Evolutionary conservation across 2,797 vertebrate species (phyloP).

Genomic region (Amniataba percoides): DNA sequence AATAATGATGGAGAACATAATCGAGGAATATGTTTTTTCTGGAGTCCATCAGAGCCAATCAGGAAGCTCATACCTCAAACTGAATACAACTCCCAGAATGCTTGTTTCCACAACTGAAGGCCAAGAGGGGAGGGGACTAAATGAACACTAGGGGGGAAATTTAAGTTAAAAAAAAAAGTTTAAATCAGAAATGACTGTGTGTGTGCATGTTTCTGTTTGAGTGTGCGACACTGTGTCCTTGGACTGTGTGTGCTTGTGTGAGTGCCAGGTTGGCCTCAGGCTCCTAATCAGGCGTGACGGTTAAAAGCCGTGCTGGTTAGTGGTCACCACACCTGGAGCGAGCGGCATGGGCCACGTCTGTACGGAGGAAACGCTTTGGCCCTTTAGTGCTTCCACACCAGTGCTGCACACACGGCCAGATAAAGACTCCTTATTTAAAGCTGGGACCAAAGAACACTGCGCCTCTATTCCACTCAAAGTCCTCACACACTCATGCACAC

Average conservation of each 20-base stretch:
- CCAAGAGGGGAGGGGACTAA: slow-evolving; percentile 25
- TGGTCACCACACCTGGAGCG: slow-evolving; percentile 76
- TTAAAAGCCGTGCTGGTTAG: slow-evolving; percentile 70
- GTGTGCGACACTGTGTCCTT: slow-evolving; percentile 18
- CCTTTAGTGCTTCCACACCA: slow-evolving; percentile 69
- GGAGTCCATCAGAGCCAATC: slow-evolving; percentile 45
- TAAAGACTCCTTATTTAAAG: slow-evolving; percentile 79
- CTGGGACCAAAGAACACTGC: slow-evolving; percentile 75
- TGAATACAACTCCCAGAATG: slow-evolving; percentile 72
- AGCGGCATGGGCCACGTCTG: slow-evolving; percentile 62
- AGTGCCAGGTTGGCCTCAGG: slow-evolving; percentile 52
- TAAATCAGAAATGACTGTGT: slow-evolving; percentile 64
- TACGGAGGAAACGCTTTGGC: slow-evolving; percentile 63
- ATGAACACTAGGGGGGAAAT: slow-evolving; percentile 56
- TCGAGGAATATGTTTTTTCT: slow-evolving; percentile 4
- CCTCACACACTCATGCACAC: slow-evolving; percentile 31
- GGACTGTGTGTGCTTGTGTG: slow-evolving; percentile 32
- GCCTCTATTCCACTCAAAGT: slow-evolving; percentile 74
- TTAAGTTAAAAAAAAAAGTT: too few species aligned
- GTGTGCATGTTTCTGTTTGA: slow-evolving; percentile 4
- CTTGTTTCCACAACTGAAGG: slow-evolving; percentile 34
- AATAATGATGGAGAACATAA: neutral
- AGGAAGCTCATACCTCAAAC: slow-evolving; percentile 33
- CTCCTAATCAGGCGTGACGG: slow-evolving; percentile 71
- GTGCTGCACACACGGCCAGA: slow-evolving; percentile 58